These are phyloP conservation scores for Notiomystis cincta DNA, from an alignment of 2,113 vertebrate species.

Conservation along the genomic window DNA sequence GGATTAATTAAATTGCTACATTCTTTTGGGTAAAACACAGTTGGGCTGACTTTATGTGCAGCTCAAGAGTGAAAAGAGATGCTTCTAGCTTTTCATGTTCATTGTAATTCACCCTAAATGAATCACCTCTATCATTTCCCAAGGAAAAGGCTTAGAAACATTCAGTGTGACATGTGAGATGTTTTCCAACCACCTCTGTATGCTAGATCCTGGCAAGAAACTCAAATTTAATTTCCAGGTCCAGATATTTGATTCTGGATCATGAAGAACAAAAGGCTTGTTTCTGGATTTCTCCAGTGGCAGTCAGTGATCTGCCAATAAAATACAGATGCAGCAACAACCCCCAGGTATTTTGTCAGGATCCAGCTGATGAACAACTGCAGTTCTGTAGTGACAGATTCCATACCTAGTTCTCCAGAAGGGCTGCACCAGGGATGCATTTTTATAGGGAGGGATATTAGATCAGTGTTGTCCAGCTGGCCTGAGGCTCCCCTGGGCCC, in stretches of 20 bases:
- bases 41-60: neutral
- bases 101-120: neutral
- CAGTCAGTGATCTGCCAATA: neutral
- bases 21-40: neutral
- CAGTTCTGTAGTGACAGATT: neutral
- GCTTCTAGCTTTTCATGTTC: neutral
- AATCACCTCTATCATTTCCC: neutral
- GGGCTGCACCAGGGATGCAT: neutral
- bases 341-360: neutral
- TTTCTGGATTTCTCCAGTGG: neutral
- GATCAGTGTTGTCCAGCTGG: neutral
- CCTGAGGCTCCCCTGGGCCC: neutral
- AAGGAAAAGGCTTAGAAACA: neutral
- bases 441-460: neutral
- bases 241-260: neutral
- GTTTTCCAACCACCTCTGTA: neutral
- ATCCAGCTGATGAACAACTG: neutral
- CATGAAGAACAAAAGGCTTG: neutral
- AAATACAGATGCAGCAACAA: neutral
- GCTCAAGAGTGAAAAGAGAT: neutral
- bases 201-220: neutral
- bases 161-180: rapidly evolving
- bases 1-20: neutral
- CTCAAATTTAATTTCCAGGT: neutral
- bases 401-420: neutral